Evolutionary conservation across 2,888 invertebrate species (phyloP), one percentile per base, ranked within the genome.

Genomic region (Leucophenga maculata): DNA sequence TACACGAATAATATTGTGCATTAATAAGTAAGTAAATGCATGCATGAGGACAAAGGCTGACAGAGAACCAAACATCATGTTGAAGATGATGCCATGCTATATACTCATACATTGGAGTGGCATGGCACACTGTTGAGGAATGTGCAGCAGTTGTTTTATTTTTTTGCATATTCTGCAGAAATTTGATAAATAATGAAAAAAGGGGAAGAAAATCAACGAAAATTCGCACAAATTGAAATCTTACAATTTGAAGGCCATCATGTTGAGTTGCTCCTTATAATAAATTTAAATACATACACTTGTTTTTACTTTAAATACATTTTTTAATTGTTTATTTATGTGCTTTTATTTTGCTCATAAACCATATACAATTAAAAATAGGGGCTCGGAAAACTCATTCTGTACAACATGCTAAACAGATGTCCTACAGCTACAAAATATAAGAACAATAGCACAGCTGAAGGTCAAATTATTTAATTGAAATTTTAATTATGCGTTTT

Each of bases 391-490:
- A 50, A 11, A 11, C 8, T 18, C 50, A 50, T 50, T 11, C n/a
- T 18, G 55, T 13, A 18, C 26, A 18, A n/a, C 11, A 48, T 57
- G 57, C 31, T n/a, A 14, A 74, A 72, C 55, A 69, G 20, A 48
- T 65, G 55, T 59, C 55, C 50, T 48, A 48, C 32, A 70, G 64
- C 67, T 64, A 70, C 70, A 72, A 50, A 65, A 72, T n/a, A n/a
- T n/a, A 71, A 31, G 13, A 3, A 3, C 50, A 52, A 65, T 70
- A 52, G 39, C 39, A 39, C 8, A 39, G 39, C 39, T 20, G 64
- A 74, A 74, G 60, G 69, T 67, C 69, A 59, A 50, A 65, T 44
- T 54, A 48, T 52, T 60, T 54, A 55, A 68, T 20, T 66, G 54
- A 22, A 46, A 54, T 65, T 54, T 52, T 55, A 66, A 66, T 66